Conservation (phyloP, 2,113 vertebrate genomes). For the Calidris pugnax region DNA sequence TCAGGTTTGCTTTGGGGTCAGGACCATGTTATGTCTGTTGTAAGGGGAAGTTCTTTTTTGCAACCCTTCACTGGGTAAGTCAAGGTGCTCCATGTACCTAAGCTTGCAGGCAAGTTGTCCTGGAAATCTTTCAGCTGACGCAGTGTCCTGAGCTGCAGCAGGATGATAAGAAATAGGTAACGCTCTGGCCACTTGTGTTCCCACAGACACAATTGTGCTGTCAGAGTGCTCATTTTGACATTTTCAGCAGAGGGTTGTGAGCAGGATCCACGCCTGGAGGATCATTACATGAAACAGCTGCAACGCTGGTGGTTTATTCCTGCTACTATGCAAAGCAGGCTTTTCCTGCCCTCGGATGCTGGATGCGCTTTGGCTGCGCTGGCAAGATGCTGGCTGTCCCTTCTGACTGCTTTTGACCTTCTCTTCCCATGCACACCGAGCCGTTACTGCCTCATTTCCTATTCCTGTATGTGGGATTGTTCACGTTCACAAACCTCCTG, state of each 20-base stretch:
- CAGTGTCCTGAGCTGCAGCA: not conserved
- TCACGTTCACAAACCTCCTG: not conserved
- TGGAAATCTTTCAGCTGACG: not conserved
- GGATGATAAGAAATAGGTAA: not conserved
- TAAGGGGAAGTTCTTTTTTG: not conserved
- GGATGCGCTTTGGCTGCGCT: not conserved
- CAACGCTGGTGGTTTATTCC: not conserved
- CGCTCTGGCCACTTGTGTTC: rapidly evolving
- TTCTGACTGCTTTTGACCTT: not conserved
- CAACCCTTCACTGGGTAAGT: not conserved
- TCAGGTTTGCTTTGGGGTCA: not conserved
- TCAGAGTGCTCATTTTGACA: not conserved
- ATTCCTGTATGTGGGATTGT: not conserved
- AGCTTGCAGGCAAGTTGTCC: not conserved
- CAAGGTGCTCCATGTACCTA: not conserved
- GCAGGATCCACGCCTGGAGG: not conserved
- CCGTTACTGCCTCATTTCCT: not conserved
- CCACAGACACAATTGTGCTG: not conserved
- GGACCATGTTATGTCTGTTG: not conserved
- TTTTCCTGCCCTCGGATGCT: not conserved
- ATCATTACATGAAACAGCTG: not conserved
- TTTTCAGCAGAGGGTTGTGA: not conserved
- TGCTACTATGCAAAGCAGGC: not conserved
- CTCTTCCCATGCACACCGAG: not conserved
- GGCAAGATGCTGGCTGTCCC: not conserved